phyloP scores from a whole-genome alignment of 2,797 vertebrate species.

The Scarus forsteni region DNA sequence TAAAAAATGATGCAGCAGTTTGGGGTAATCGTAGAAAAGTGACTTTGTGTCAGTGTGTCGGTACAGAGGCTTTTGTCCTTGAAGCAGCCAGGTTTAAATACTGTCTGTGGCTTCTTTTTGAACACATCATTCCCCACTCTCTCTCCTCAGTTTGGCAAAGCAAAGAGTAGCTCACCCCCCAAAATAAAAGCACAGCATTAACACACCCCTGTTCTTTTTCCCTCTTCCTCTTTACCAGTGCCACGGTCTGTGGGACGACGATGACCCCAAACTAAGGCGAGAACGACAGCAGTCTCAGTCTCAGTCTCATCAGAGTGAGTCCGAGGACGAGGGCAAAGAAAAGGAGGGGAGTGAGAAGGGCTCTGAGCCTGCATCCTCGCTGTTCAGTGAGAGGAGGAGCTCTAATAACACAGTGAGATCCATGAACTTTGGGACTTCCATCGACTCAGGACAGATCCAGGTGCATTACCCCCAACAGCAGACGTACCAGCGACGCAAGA shows the following conservation, averaged over 20 bases:
- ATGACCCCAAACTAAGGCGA: slow-evolving; percentile 82
- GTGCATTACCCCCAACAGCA: slow-evolving; percentile 89
- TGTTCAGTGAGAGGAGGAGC: slow-evolving; percentile 79
- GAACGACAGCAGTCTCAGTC: slow-evolving; percentile 34
- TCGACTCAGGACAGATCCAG: slow-evolving; percentile 90
- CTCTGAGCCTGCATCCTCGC: slow-evolving; percentile 70
- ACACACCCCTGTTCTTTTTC: background rate
- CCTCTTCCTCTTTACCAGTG: slow-evolving; percentile 80
- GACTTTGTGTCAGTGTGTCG: no score
- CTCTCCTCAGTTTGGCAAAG: no score
- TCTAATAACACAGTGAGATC: slow-evolving; percentile 90
- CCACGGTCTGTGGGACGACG: slow-evolving; percentile 97
- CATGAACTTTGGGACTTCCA: slow-evolving; percentile 88
- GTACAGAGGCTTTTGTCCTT: no score
- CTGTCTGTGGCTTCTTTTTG: no score
- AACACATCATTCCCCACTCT: no score
- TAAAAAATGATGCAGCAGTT: no score
- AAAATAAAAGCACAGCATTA: no score
- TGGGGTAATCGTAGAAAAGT: no score
- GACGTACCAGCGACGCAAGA: slow-evolving; percentile 88
- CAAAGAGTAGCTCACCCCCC: no score
- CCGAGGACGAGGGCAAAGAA: slow-evolving; percentile 84
- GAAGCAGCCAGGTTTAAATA: no score
- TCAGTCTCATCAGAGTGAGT: slow-evolving; percentile 80
- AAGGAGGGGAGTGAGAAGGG: slow-evolving; percentile 63